Evolutionary conservation across 2,888 invertebrate species (phyloP).

Genomic region (Euspilapteryx auroguttella): DNA sequence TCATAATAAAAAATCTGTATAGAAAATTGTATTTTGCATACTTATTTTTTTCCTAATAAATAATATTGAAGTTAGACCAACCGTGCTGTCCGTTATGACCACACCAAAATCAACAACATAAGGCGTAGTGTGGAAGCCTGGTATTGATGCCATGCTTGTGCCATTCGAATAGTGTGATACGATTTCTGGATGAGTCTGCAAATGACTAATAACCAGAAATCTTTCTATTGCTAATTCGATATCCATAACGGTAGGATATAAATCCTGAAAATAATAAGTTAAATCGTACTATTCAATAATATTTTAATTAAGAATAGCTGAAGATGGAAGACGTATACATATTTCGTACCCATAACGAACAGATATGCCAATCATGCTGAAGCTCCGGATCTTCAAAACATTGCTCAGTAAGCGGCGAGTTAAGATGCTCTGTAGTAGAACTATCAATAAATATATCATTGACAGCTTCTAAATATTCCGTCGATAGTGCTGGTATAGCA

Average conservation of each 20-base stretch:
- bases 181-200: slow-evolving; percentile 35
- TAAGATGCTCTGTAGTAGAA: slow-evolving; percentile 20
- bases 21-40: too few species aligned
- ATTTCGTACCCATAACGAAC: slow-evolving; percentile 26
- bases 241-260: slow-evolving; percentile 55
- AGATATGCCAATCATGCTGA: slow-evolving; percentile 34
- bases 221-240: slow-evolving; percentile 66
- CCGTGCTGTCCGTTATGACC: slow-evolving; percentile 47
- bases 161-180: slow-evolving; percentile 20
- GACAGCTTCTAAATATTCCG: slow-evolving; percentile 34
- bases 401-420: slow-evolving; percentile 30
- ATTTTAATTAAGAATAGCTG: too few species aligned
- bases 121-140: slow-evolving; percentile 44
- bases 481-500: slow-evolving; percentile 42
- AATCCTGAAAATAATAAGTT: slow-evolving; percentile 25
- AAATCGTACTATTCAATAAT: too few species aligned
- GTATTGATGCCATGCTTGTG: slow-evolving; percentile 35
- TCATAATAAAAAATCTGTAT: slow-evolving; percentile 8
- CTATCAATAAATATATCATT: slow-evolving; percentile 24
- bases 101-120: slow-evolving; percentile 62
- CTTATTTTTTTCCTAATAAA: too few species aligned
- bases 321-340: too few species aligned
- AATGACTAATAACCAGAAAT: slow-evolving; percentile 38
- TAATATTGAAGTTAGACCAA: too few species aligned
- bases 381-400: slow-evolving; percentile 38